Percentiles rank a stretch among this genome's conserved stretches.
Evolutionary conservation across 2,888 invertebrate genomes (phyloP).

Genomic region (Entomobrya multifasciata): DNA sequence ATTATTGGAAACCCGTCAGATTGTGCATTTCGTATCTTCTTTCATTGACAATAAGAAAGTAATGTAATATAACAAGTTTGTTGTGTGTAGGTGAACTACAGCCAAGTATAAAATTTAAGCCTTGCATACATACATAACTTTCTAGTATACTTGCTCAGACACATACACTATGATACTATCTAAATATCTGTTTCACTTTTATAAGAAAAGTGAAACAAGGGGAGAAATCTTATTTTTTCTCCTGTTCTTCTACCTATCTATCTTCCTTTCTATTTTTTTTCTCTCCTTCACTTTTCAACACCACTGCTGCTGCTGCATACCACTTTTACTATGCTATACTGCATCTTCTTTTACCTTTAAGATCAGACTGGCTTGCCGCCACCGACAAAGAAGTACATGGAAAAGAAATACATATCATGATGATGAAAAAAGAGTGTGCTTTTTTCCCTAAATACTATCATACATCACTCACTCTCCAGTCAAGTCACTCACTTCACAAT

Average conservation of each 20-base stretch:
- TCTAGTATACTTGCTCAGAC: too few relatives aligned
- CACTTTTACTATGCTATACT: not conserved
- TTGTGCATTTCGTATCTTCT: slow-evolving; percentile 47
- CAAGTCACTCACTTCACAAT: slow-evolving; percentile 29
- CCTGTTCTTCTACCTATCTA: not conserved
- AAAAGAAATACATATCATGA: slow-evolving; percentile 17
- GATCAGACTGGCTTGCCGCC: too few relatives aligned
- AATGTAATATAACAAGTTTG: slow-evolving; percentile 21
- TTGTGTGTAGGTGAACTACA: not conserved
- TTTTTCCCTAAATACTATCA: slow-evolving; percentile 61
- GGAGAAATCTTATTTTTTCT: slow-evolving; percentile 55
- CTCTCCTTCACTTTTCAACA: slow-evolving; percentile 60
- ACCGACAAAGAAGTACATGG: not conserved
- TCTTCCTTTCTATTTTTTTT: not conserved
- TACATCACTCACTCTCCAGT: slow-evolving; percentile 65
- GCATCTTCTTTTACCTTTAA: slow-evolving; percentile 60
- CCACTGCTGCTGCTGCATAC: slow-evolving; percentile 2
- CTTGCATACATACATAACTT: too few relatives aligned
- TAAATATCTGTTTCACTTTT: not conserved
- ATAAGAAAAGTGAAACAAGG: slow-evolving; percentile 50
- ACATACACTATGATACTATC: too few relatives aligned
- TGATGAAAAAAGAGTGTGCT: slow-evolving; percentile 54
- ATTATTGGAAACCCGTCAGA: slow-evolving; percentile 33
- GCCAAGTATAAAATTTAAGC: too few relatives aligned
- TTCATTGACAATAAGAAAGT: slow-evolving; percentile 41